phyloP scores from a whole-genome alignment of 2,797 vertebrate genomes.

The Sebastes minor region DNA sequence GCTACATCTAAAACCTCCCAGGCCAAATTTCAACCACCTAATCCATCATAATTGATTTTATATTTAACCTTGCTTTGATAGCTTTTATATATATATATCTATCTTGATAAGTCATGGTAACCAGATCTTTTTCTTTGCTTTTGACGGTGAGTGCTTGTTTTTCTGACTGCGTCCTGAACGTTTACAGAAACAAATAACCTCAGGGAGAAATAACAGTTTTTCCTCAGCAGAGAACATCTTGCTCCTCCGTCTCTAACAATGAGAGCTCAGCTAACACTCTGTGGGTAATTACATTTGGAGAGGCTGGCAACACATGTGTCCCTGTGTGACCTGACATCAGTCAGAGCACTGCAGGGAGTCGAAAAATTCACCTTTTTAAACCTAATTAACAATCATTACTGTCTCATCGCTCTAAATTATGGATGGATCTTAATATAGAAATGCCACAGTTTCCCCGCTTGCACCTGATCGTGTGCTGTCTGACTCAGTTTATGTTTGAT shows the following conservation, averaged over 20 bases:
- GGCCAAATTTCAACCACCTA: not conserved
- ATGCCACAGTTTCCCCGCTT: not conserved
- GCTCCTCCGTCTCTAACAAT: slow-evolving; percentile 13
- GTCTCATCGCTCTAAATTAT: not conserved
- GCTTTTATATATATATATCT: not conserved
- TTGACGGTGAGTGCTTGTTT: not conserved
- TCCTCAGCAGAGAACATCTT: slow-evolving; percentile 24
- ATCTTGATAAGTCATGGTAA: not conserved
- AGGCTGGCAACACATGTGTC: slow-evolving; percentile 20
- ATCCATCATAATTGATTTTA: not conserved
- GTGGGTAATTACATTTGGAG: slow-evolving; percentile 44
- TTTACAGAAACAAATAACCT: not conserved
- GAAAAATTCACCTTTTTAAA: slow-evolving; percentile 30
- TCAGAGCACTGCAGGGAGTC: not conserved
- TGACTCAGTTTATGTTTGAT: not conserved
- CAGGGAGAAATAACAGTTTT: not conserved
- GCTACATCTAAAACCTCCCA: slow-evolving; percentile 4
- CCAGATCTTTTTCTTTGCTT: not conserved
- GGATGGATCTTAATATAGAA: not conserved
- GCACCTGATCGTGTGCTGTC: not conserved
- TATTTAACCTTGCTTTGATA: not conserved
- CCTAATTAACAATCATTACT: slow-evolving; percentile 23
- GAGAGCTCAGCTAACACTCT: slow-evolving; percentile 18
- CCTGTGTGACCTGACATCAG: slow-evolving; percentile 34
- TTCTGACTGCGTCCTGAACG: not conserved